Base-by-base conservation (phyloP, 2,113 vertebrate species). In the Sphaerodactylus townsendi region DNA sequence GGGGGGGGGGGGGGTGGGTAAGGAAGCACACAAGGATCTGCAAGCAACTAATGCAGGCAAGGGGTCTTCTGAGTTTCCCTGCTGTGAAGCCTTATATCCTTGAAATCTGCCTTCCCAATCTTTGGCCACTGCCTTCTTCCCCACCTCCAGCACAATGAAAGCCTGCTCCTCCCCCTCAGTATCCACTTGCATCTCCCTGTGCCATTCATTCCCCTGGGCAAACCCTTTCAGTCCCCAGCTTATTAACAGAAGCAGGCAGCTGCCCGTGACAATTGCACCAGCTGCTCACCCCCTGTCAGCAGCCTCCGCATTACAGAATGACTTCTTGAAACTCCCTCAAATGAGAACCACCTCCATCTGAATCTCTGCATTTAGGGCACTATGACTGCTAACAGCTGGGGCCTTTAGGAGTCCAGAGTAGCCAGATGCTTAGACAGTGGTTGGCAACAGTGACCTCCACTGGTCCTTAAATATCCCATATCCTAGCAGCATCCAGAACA, bases 241-340 rank as follows among this genome's bases (percentile, higher is more conserved):
- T 85, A 85, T 85, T 85, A 85, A 85, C 39, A 11, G 76, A 85
- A 85, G n/a, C 83, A 79, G 76, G 76, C 83, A 73, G 80, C 69
- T 82, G 69, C 39, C n/a, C 48, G 83, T 46, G 76, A 85, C 83
- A 85, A 85, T 85, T 79, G 83, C 75, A 39, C 83, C 76, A 85
- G 76, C 83, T 85, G 83, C 69, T 79, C 66, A 72, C 68, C 83
- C 83, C 41, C 83, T 78, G 68, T 79, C 83, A 85, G 39, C 66
- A 50, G 53, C 68, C 41, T 48, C 68, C 83, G 79, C 56, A 79
- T 85, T 85, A 78, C n/a, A 71, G 10, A 78, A 10, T 62, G n/a
- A 69, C 76, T 85, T 85, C 76, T 72, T 65, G 62, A 68, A 76
- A 72, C 83, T 48, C 59, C 68, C 37, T 72, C 68, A 64, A 28